Evolutionary conservation across 2,797 vertebrate genomes (phyloP).

Genomic region (Syngnathus rostellatus): DNA sequence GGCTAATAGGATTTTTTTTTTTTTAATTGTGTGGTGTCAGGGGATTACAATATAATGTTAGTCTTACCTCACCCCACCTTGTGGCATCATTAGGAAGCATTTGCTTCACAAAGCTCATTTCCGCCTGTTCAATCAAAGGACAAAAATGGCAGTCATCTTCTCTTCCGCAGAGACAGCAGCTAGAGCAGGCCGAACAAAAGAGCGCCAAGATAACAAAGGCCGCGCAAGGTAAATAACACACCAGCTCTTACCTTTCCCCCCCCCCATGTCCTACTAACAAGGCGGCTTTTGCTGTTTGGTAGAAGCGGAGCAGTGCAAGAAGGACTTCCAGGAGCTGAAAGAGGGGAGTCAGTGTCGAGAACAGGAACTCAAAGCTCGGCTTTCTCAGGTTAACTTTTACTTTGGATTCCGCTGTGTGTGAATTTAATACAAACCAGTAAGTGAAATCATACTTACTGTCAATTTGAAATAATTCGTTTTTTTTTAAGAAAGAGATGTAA

Average conservation of each 20-base stretch:
- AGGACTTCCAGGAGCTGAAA: constrained; percentile 37
- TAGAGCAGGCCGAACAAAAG: constrained; percentile 69
- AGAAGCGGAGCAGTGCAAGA: constrained; percentile 51
- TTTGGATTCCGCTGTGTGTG: too few relatives aligned
- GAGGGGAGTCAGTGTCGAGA: constrained; percentile 42
- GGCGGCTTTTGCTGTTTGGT: constrained; percentile 5
- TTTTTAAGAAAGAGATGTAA: too few relatives aligned
- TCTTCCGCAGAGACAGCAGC: constrained; percentile 71
- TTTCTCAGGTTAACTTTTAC: constrained; percentile 37
- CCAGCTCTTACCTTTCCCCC: not conserved
- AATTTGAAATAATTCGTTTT: too few relatives aligned
- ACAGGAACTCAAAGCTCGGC: constrained; percentile 29
- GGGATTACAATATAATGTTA: too few relatives aligned
- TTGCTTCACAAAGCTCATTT: constrained; percentile 18
- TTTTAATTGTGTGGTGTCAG: too few relatives aligned
- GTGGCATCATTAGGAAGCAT: not conserved
- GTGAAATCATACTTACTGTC: too few relatives aligned
- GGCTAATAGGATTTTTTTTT: not conserved
- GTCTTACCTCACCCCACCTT: too few relatives aligned
- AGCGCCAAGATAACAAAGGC: constrained; percentile 52
- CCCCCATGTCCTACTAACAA: not conserved
- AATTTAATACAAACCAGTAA: too few relatives aligned
- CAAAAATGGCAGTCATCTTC: constrained; percentile 32
- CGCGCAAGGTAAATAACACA: constrained; percentile 64
- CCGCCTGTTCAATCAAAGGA: constrained; percentile 16